Evolutionary conservation across 2,888 invertebrate genomes (phyloP).

Genomic region (Dioctria linearis): DNA sequence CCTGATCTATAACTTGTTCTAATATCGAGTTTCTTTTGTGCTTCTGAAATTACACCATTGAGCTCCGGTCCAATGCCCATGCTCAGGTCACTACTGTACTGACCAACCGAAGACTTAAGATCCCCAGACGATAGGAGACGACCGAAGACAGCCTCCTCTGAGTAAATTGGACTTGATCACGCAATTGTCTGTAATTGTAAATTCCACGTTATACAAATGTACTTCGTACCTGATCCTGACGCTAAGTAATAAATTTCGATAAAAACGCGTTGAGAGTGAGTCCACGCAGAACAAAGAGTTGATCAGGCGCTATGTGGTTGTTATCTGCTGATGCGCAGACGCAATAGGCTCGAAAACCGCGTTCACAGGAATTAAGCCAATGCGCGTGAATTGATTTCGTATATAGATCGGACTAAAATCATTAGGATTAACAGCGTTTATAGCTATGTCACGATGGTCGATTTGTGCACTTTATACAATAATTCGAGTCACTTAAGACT

Average conservation of each 20-base stretch:
- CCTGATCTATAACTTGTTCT: slow-evolving; percentile 47
- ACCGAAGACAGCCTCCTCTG: slow-evolving; percentile 22
- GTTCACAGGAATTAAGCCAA: slow-evolving; percentile 10
- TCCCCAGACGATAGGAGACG: slow-evolving; percentile 5
- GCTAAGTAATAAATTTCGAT: slow-evolving; percentile 42
- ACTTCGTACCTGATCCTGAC: slow-evolving; percentile 52
- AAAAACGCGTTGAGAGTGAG: slow-evolving; percentile 36
- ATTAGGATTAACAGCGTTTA: not conserved
- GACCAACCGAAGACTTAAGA: not conserved
- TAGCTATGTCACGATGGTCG: slow-evolving; percentile 23
- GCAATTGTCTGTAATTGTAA: slow-evolving; percentile 51
- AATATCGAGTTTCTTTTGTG: slow-evolving; percentile 48
- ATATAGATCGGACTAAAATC: slow-evolving; percentile 13
- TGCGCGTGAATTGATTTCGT: slow-evolving; percentile 41
- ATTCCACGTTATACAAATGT: slow-evolving; percentile 50
- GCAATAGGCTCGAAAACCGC: not conserved
- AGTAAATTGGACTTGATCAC: slow-evolving; percentile 48
- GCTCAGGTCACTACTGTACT: slow-evolving; percentile 4
- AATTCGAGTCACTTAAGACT: slow-evolving; percentile 2
- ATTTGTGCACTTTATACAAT: not conserved
- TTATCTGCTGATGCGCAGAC: not conserved
- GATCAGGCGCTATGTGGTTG: slow-evolving; percentile 24
- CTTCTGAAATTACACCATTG: slow-evolving; percentile 48
- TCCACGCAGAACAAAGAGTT: slow-evolving; percentile 36
- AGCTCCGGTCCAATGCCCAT: not conserved